These are phyloP conservation scores for Halictus quadricinctus DNA, from an alignment of 2,888 invertebrate species.

Conservation along the genomic window DNA sequence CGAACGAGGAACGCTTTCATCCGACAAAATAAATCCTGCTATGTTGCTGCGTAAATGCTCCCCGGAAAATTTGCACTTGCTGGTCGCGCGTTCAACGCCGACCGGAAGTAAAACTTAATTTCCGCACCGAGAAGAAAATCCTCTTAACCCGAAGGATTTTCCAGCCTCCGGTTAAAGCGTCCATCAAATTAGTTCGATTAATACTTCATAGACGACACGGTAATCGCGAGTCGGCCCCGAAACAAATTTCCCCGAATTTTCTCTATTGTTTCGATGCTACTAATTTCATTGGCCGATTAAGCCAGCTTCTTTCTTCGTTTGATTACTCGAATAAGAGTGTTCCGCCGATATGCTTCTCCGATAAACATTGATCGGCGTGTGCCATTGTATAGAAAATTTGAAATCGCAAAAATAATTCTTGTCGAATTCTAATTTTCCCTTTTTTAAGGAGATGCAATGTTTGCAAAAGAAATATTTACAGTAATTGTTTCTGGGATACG, in stretches of 20 bases:
- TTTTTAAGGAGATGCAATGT: no score
- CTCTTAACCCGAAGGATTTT: conserved; percentile 20
- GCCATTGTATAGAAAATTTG: no score
- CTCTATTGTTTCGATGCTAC: neutral
- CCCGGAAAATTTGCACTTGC: conserved; percentile 19
- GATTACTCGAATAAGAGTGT: no score
- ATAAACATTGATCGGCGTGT: no score
- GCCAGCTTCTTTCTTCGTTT: no score
- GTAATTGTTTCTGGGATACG: no score
- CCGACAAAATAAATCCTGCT: conserved; percentile 41
- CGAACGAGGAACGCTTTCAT: conserved; percentile 25
- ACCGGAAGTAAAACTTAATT: conserved; percentile 25
- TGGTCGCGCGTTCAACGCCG: neutral
- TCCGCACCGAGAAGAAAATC: conserved; percentile 19
- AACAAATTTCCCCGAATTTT: neutral
- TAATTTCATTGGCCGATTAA: neutral
- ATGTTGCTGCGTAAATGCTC: conserved; percentile 23
- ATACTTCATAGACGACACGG: neutral
- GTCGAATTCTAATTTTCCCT: no score
- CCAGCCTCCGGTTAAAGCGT: neutral
- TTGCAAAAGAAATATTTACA: no score
- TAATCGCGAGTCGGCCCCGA: neutral
- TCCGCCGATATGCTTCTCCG: no score
- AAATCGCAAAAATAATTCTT: no score
- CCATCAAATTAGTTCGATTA: conserved; percentile 20